phyloP scores from a whole-genome alignment of 2,113 vertebrate genomes.

The Phylloscopus whistleri region DNA sequence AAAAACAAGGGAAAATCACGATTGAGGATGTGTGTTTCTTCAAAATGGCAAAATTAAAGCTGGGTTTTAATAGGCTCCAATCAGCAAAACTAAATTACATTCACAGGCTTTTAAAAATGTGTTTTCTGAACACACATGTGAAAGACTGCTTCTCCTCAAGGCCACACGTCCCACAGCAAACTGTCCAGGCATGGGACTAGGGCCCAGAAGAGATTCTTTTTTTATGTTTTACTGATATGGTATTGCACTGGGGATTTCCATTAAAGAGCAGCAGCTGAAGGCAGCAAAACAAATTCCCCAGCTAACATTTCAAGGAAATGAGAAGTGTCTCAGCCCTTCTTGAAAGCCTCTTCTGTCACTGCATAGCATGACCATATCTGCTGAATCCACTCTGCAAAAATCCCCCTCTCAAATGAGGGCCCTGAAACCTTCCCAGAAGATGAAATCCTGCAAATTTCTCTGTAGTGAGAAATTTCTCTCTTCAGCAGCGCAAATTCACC shows the following conservation, averaged over 20 bases:
- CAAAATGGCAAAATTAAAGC: background rate
- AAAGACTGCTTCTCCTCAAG: background rate
- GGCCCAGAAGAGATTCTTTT: background rate
- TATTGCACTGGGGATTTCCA: background rate
- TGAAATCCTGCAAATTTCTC: background rate
- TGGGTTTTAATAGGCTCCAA: background rate
- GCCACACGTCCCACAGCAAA: background rate
- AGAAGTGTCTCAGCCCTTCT: background rate
- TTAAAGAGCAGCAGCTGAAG: background rate
- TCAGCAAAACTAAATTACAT: background rate
- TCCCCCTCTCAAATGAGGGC: background rate
- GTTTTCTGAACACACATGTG: fast-evolving
- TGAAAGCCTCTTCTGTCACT: background rate
- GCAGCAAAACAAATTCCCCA: background rate
- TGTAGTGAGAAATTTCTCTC: background rate
- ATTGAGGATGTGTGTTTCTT: background rate
- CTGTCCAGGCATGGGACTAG: fast-evolving
- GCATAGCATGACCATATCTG: background rate
- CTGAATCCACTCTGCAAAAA: background rate
- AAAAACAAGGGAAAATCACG: fast-evolving
- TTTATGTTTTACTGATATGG: background rate
- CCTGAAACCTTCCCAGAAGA: background rate
- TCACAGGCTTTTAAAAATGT: fast-evolving
- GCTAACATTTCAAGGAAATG: conserved; percentile 32
- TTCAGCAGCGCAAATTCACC: fast-evolving